A percentile compares a stretch with the other conserved stretches of the same genome.
phyloP scores from a whole-genome alignment of 2,888 invertebrate species.

The Eupsilia transversa region DNA sequence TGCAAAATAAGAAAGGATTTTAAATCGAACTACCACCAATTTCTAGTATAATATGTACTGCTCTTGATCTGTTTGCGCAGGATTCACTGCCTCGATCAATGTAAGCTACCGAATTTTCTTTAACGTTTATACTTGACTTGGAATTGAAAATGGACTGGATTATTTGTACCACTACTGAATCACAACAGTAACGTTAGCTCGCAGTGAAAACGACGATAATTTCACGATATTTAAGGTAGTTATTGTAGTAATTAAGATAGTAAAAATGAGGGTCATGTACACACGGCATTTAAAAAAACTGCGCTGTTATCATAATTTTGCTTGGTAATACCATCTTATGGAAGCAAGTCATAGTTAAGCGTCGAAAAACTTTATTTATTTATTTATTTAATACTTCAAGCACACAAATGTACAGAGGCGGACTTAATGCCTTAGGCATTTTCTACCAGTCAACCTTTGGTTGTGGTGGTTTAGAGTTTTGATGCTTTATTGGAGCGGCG shows the following conservation, averaged over 20 bases:
- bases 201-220: slow-evolving; percentile 32
- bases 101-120: background rate
- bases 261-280: slow-evolving; percentile 30
- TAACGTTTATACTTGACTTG: background rate
- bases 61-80: background rate
- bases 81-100: background rate
- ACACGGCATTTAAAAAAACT: slow-evolving; percentile 8
- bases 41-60: background rate
- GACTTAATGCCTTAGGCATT: no score
- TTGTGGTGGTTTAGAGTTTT: no score
- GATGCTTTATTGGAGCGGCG: background rate
- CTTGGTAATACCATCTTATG: background rate
- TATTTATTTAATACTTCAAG: no score
- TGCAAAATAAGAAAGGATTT: background rate
- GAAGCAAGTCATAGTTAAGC: background rate
- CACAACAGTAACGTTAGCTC: background rate
- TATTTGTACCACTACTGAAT: background rate
- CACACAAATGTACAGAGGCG: no score
- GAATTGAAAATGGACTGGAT: background rate
- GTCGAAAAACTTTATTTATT: background rate
- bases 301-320: background rate
- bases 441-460: no score
- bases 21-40: background rate
- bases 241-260: slow-evolving; percentile 13
- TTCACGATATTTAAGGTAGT: background rate